Evolutionary conservation across 2,888 invertebrate species (phyloP).

Genomic region (Drosophila meridionalis): DNA sequence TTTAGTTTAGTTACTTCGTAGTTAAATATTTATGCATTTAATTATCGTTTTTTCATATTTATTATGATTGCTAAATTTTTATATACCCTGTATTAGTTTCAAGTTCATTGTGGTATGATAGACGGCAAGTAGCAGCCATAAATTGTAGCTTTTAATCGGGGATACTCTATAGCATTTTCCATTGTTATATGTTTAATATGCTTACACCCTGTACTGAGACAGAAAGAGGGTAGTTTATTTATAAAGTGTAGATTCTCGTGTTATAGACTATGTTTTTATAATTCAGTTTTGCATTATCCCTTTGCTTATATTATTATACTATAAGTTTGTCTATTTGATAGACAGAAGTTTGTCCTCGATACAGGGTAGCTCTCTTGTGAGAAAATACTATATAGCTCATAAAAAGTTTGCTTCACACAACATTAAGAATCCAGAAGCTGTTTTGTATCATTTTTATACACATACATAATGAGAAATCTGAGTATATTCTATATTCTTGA

Average conservation of each 20-base stretch:
- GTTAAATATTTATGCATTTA: neutral
- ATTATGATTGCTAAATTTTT: too few relatives aligned
- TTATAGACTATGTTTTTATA: too few relatives aligned
- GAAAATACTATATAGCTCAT: neutral
- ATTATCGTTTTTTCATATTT: neutral
- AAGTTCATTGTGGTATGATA: too few relatives aligned
- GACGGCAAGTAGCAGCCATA: neutral
- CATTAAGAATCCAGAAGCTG: slow-evolving; percentile 15
- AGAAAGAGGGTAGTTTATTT: neutral
- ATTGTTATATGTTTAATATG: neutral
- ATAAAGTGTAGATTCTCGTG: too few relatives aligned
- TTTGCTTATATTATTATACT: too few relatives aligned
- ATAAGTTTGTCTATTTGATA: too few relatives aligned
- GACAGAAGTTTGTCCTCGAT: too few relatives aligned
- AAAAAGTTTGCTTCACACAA: slow-evolving; percentile 26
- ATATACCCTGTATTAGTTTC: too few relatives aligned
- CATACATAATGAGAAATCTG: neutral
- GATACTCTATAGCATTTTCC: neutral
- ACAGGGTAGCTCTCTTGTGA: neutral
- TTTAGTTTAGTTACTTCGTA: too few relatives aligned
- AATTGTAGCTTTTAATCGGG: neutral
- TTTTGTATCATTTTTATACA: slow-evolving; percentile 13
- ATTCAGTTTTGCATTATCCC: too few relatives aligned
- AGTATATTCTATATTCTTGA: neutral
- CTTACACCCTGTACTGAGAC: neutral